Base-by-base conservation (phyloP, 2,888 invertebrate genomes). In the Tetanocera ferruginea region DNA sequence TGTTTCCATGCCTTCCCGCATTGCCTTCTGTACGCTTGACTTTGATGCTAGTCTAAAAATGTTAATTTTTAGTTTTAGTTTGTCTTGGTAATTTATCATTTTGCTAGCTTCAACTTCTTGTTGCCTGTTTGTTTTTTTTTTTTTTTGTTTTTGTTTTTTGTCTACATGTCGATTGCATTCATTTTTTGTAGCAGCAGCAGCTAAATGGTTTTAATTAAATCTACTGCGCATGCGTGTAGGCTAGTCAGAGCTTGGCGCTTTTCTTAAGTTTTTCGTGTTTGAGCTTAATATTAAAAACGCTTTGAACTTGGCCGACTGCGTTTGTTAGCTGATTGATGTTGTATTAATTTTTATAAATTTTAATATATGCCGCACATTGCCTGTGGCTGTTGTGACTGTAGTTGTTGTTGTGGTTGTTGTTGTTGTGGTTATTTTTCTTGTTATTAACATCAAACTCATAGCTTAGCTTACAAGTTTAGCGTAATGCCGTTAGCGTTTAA, bases 321-420 rank as follows among this genome's bases (percentile, higher is more conserved):
- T 88, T n/a, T 87, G 85, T 82, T 84, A 85, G 84, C 87, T 88
- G 87, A 87, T 88, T 87, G 87, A 88, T 88, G 87, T 87, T 84
- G 86, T 87, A 88, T 88, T 86, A 86, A 87, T 87, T 87, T 87
- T 87, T 79, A 55, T 37, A 75, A 52, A 62, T 73, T 73, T 62
- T 73, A 73, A 73, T 72, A 31, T 43, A 62, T 62, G 37, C 73
- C 19, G 28, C 64, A 64, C 28, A 60, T n/a, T 71, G 55, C 57
- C 37, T 55, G 71, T 37, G 55, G 71, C 57, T 72, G 55, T 55
- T 72, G 55, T 57, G 51, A 8, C 11, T 51, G 19, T 55, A 6
- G 71, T 34, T 55, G 52, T 71, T 31, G 37, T n/a, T 8, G 37
- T 43, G 3, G 37, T 55, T 2, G 23, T 37, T 52, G n/a, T 37